Evolutionary conservation across 2,113 vertebrate genomes (phyloP).

Genomic region (Elanoides forficatus): DNA sequence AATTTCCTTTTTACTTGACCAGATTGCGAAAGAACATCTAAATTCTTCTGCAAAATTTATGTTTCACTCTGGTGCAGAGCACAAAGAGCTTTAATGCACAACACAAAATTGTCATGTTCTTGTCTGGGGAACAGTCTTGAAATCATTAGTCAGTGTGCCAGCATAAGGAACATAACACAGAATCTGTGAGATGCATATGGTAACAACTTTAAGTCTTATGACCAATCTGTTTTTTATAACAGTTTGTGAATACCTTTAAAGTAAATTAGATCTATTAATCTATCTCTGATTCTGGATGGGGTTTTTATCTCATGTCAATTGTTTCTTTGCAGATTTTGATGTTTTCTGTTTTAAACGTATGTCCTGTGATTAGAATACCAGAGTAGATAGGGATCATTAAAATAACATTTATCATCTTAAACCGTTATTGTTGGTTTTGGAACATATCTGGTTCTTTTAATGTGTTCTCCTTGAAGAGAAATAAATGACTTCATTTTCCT

Average conservation of each 20-base stretch:
- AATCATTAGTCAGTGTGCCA: conserved; percentile 24
- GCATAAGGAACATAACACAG: conserved; percentile 33
- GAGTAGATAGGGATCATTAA: not conserved
- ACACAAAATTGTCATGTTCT: conserved; percentile 14
- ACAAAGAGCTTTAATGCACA: not conserved
- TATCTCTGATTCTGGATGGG: not conserved
- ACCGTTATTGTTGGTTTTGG: not conserved
- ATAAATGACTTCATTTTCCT: not conserved
- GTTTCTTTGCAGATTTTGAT: not conserved
- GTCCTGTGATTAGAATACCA: not conserved
- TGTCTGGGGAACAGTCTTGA: conserved; percentile 16
- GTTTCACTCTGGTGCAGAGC: not conserved
- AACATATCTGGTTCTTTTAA: not conserved
- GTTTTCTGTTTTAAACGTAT: not conserved
- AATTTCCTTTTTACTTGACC: not conserved
- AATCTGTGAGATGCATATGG: conserved; percentile 43
- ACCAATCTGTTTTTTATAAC: conserved; percentile 22
- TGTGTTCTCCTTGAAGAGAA: not conserved
- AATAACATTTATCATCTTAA: conserved; percentile 2
- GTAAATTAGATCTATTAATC: conserved; percentile 31
- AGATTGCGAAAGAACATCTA: conserved; percentile 17
- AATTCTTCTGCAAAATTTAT: conserved; percentile 15
- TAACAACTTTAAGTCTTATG: not conserved
- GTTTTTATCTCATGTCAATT: not conserved
- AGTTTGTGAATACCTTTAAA: conserved; percentile 28